Base-by-base conservation (phyloP, 1,140 invertebrate genomes). In the Venturia canescens region DNA sequence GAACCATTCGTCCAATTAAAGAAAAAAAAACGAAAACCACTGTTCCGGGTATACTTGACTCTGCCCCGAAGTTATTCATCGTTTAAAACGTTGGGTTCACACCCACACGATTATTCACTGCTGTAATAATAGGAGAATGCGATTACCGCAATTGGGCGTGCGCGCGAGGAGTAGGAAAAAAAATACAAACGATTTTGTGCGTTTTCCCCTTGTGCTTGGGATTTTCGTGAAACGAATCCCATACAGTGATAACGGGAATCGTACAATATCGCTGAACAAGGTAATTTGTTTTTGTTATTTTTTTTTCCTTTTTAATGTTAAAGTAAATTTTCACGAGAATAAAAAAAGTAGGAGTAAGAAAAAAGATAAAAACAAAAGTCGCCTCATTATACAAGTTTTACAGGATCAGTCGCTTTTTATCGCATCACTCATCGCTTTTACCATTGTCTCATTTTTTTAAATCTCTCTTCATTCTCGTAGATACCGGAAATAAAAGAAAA, bases 71-170 rank as follows among this genome's bases (percentile, higher is more conserved):
- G 67, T 70, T 70, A 70, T 70, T 70, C 67, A 70, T 70, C 67
- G 67, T 70, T 70, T 27, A 70, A 70, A 31, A 27, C 26, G 38
- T 6, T 44, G 38, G 38, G 67, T 21, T n/a, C 67, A 70, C 67
- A 70, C 67, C 67, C 67, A 70, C 67, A 21, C 67, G 29, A 70
- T 70, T 70, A 70, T 70, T 31, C 18, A 31, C 15, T 21, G 29
- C 29, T 70, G 67, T 70, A 70, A 70, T 70, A 18, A 70, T 31
- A 70, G 67, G 16, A 31, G 9, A 31, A 34, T n/a, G 67, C 67
- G 67, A 70, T 70, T 70, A 31, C 29, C 26, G 13, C 29, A 31
- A 34, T 70, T 70, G 67, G 29, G 27, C 67, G 16, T 70, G 6
- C 34, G 31, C 67, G 23, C n/a, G n/a, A n/a, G n/a, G 29, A 70